Evolutionary conservation across 1,140 invertebrate species (phyloP).

Genomic region (Pachypeltis micranthus): DNA sequence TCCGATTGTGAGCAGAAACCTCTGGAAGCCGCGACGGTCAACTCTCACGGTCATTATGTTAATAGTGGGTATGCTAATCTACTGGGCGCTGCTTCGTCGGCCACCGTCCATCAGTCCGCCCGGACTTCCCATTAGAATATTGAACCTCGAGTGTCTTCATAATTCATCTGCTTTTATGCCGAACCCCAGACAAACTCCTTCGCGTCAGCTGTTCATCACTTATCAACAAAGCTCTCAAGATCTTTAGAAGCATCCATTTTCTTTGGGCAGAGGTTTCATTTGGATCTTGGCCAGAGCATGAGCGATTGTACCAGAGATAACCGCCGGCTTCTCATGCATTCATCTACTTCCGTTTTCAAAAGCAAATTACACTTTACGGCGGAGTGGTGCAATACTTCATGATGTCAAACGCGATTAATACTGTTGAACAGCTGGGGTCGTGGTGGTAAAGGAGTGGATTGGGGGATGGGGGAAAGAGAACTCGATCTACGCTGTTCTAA

Average conservation of each 20-base stretch:
- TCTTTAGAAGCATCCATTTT: background rate
- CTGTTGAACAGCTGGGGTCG: too few relatives aligned
- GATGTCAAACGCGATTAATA: too few relatives aligned
- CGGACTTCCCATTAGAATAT: background rate
- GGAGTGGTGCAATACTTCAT: background rate
- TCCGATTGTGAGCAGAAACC: background rate
- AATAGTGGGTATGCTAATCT: background rate
- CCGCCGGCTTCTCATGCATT: background rate
- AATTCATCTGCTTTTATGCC: background rate
- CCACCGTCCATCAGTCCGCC: background rate
- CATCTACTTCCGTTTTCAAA: background rate
- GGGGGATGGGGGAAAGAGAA: too few relatives aligned
- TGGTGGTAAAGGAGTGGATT: too few relatives aligned
- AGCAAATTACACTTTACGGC: background rate
- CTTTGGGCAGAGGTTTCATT: background rate
- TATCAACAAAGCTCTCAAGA: background rate
- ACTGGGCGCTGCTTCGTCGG: background rate
- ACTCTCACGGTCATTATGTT: background rate
- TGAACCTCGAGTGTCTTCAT: background rate
- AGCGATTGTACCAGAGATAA: background rate
- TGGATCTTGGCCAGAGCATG: background rate
- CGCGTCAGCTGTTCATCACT: background rate
- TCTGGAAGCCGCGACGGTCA: background rate
- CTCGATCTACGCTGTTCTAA: too few relatives aligned
- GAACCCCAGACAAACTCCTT: too few relatives aligned